Percentiles rank a stretch among this genome's conserved stretches.
Conservation (phyloP, 2,113 vertebrate genomes). For the Chloebia gouldiae region DNA sequence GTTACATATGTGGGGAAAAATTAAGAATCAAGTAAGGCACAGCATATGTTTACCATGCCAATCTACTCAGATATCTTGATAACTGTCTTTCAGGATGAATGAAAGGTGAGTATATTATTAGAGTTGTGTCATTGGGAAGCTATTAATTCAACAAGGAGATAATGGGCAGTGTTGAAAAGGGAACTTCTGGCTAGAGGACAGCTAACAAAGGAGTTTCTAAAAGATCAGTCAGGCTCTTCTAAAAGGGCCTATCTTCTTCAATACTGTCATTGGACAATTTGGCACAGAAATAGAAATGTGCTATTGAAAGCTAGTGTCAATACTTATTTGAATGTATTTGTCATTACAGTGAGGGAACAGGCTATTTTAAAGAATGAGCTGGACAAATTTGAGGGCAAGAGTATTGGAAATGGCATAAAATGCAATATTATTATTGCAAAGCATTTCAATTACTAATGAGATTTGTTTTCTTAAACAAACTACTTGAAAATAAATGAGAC, state of each 20-base stretch:
- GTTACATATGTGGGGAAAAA: not conserved
- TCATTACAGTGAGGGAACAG: not conserved
- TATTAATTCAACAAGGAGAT: not conserved
- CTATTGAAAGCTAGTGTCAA: not conserved
- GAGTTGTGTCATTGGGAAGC: not conserved
- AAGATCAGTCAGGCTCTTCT: not conserved
- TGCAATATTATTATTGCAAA: not conserved
- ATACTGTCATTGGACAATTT: not conserved
- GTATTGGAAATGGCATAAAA: not conserved
- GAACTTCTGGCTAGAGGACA: not conserved
- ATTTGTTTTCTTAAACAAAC: not conserved
- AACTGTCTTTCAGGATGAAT: not conserved
- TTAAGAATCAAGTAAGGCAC: not conserved
- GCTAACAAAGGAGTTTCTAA: not conserved
- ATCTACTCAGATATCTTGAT: not conserved
- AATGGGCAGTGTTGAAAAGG: not conserved
- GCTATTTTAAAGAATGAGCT: not conserved
- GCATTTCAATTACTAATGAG: not conserved
- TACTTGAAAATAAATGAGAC: not conserved
- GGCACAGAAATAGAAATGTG: not conserved
- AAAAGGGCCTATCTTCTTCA: not conserved
- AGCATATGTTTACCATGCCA: not conserved
- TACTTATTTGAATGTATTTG: not conserved
- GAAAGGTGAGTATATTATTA: not conserved
- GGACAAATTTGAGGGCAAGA: not conserved